phyloP scores from a whole-genome alignment of 2,888 invertebrate genomes.

The Aquatica leii region DNA sequence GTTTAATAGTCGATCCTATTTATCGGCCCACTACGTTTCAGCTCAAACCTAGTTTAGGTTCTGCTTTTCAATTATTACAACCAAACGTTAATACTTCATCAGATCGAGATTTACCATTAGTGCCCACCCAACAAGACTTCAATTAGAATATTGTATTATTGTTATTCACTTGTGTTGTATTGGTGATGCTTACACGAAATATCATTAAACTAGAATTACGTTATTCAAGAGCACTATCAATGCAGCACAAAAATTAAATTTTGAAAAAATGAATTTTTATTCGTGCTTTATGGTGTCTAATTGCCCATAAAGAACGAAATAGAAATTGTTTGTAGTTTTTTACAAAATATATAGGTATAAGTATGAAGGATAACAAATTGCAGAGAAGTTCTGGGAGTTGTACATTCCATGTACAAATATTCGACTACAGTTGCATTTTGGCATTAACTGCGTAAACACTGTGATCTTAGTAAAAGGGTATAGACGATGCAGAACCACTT shows the following conservation, averaged over 20 bases:
- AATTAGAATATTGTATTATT: constrained; percentile 39
- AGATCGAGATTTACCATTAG: constrained; percentile 52
- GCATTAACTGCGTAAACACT: constrained; percentile 55
- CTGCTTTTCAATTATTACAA: constrained; percentile 80
- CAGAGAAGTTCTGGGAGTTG: constrained; percentile 22
- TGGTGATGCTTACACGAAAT: constrained; percentile 13
- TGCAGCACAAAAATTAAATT: constrained; percentile 11
- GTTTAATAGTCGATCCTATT: constrained; percentile 55
- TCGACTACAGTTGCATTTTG: constrained; percentile 32
- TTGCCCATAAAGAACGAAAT: constrained; percentile 23
- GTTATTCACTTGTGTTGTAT: constrained; percentile 19
- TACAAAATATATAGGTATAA: constrained; percentile 26
- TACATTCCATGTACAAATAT: constrained; percentile 32
- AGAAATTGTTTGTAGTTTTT: constrained; percentile 30
- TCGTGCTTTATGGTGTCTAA: constrained; percentile 25
- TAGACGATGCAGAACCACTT: constrained; percentile 34
- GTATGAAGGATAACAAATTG: constrained; percentile 15
- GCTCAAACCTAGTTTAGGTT: constrained; percentile 80
- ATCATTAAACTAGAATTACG: constrained; percentile 4
- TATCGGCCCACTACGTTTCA: constrained; percentile 77
- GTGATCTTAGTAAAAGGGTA: constrained; percentile 49
- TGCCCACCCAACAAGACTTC: constrained; percentile 52
- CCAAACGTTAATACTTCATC: constrained; percentile 49
- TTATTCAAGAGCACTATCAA: constrained; percentile 10
- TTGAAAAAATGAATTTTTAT: constrained; percentile 25